Evolutionary conservation across 1,140 invertebrate genomes (phyloP).

Genomic region (Eriocheir sinensis): DNA sequence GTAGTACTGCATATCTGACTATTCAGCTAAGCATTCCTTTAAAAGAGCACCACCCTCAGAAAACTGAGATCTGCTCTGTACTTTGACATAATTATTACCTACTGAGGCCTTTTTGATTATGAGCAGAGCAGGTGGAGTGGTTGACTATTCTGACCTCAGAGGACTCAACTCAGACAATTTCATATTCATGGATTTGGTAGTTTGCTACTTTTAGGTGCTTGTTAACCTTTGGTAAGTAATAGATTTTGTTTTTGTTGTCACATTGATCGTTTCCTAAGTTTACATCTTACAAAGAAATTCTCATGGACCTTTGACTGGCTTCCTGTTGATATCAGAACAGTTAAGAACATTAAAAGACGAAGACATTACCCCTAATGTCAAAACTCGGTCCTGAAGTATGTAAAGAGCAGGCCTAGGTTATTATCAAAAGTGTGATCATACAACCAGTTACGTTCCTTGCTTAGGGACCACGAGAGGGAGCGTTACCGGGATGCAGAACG

Average conservation of each 20-base stretch:
- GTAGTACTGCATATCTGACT: background rate
- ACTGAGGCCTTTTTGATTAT: background rate
- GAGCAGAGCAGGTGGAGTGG: background rate
- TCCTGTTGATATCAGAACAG: too few species aligned
- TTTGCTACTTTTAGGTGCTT: constrained; percentile 13
- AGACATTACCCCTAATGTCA: too few species aligned
- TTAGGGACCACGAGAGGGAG: constrained; percentile 79
- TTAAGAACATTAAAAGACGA: too few species aligned
- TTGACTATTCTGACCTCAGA: background rate
- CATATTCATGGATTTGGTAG: constrained; percentile 10
- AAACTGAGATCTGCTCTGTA: background rate
- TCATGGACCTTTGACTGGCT: too few species aligned
- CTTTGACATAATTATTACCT: too few species aligned
- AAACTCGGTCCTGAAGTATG: too few species aligned
- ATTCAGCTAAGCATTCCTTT: too few species aligned
- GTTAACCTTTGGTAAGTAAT: background rate
- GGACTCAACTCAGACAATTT: background rate
- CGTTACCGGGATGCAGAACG: constrained; percentile 78
- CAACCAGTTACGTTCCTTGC: constrained; percentile 19
- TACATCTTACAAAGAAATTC: background rate
- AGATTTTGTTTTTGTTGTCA: background rate
- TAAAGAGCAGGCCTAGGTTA: too few species aligned
- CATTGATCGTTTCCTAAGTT: background rate
- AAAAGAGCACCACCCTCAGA: background rate
- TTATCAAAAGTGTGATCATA: too few species aligned